Base-by-base conservation (phyloP, 2,888 invertebrate genomes). In the Dicyrtomina minuta region DNA sequence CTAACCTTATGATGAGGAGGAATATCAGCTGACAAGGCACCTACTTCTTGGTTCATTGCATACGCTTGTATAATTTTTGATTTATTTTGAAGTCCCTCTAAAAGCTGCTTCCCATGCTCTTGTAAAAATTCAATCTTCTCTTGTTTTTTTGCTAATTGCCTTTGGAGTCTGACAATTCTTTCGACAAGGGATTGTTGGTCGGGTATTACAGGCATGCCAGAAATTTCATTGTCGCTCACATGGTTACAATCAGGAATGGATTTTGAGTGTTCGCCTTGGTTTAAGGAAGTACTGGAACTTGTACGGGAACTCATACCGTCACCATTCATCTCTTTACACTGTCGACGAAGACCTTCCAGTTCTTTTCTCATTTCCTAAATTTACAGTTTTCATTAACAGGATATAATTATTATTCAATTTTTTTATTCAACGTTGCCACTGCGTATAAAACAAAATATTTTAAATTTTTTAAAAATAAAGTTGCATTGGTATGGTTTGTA, bases 91-190 rank as follows among this genome's bases (percentile, higher is more conserved):
- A 97, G 83, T 81, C 96, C 96, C n/a, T 87, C 85, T 0, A 94
- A 88, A 74, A 97, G 84, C 68, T 92, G 91, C 43, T 88, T 86
- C 1, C 90, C 87, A 82, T 97, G 96, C 80, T 96, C 97, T 81
- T 97, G 95, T 15, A 97, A 85, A 82, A 98, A 97, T 81, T 98
- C 97, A 68, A 96, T 87, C 79, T 96, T 93, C 81, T 98, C 97
- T 0, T 91, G 88, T 77, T 92, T 89, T 8, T 91, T 86, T 0
- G 94, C 96, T 70, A 92, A 89, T 41, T 89, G 88, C 65, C 91
- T 86, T 82, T 98, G 97, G 17, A 98, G 84, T 66, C 91, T 90
- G 2, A 96, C 90, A 60, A 98, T 95, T 69, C 94, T 89, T 80
- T 96, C 95, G 22, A 97, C 90, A 68, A 97, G 82, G n/a, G 88